A percentile compares a stretch with the other conserved stretches of the same genome.
These are phyloP conservation scores for Homalodisca vitripennis DNA, from an alignment of 1,140 invertebrate species.

Conservation along the genomic window DNA sequence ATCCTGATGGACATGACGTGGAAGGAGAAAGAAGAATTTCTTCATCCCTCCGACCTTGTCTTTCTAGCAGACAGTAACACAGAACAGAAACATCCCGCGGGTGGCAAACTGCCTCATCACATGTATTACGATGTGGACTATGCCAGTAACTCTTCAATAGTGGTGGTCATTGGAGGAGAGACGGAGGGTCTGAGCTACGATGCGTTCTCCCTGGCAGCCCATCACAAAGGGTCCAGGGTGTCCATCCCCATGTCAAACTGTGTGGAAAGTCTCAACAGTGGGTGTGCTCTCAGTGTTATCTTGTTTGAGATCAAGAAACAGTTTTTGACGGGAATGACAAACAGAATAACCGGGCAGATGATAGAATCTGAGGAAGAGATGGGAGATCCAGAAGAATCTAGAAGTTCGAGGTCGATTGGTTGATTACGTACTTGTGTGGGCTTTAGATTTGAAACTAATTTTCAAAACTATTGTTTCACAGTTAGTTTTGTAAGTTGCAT, in stretches of 20 bases:
- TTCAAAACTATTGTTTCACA: too few relatives aligned
- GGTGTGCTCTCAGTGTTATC: constrained; percentile 77
- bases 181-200: constrained; percentile 76
- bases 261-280: constrained; percentile 84
- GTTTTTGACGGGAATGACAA: too few relatives aligned
- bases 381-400: too few relatives aligned
- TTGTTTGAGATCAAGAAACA: constrained; percentile 83
- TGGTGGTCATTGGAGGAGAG: constrained; percentile 84
- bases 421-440: too few relatives aligned
- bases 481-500: too few relatives aligned
- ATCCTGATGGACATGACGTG: constrained; percentile 63
- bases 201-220: constrained; percentile 57
- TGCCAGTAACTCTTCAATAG: constrained; percentile 51
- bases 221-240: constrained; percentile 59
- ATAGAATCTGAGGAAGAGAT: too few relatives aligned
- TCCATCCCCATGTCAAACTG: constrained; percentile 75
- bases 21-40: constrained; percentile 57
- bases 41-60: constrained; percentile 56
- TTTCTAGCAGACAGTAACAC: constrained; percentile 72
- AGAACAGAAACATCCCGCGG: constrained; percentile 21
- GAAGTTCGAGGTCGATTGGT: too few relatives aligned
- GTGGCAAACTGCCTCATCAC: constrained; percentile 41
- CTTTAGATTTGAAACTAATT: too few relatives aligned
- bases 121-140: constrained; percentile 66
- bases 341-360: too few relatives aligned